A percentile compares a stretch with the other conserved stretches of the same genome.
phyloP scores from a whole-genome alignment of 2,113 vertebrate species.

The Sisor rabdophorus region DNA sequence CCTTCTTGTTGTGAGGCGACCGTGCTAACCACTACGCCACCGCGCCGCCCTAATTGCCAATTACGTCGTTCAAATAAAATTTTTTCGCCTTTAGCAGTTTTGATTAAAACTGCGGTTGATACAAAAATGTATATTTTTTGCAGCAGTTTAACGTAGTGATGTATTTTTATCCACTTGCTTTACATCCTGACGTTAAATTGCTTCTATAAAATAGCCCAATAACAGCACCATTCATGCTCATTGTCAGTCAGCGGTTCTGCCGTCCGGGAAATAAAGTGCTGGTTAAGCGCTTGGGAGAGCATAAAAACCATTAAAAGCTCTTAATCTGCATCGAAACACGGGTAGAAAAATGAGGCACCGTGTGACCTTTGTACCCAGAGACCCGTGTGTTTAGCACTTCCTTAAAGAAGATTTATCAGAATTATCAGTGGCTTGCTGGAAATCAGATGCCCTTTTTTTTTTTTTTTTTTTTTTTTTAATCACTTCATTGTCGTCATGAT shows the following conservation, averaged over 20 bases:
- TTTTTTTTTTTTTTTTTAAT: not conserved
- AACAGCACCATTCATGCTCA: not conserved
- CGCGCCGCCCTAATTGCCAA: too few relatives aligned
- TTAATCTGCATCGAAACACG: conserved; percentile 37
- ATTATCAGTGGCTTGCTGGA: not conserved
- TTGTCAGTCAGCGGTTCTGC: not conserved
- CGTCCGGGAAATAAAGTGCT: not conserved
- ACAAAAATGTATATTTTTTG: too few relatives aligned
- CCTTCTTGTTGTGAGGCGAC: too few relatives aligned
- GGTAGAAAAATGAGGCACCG: conserved; percentile 35
- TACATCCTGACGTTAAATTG: not conserved
- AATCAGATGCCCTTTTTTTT: not conserved
- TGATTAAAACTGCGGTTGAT: too few relatives aligned
- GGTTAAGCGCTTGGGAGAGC: not conserved
- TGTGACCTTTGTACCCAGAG: conserved; percentile 14
- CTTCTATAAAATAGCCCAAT: not conserved
- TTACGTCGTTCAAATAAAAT: too few relatives aligned
- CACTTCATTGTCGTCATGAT: not conserved
- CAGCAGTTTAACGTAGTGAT: not conserved
- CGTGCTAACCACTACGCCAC: too few relatives aligned
- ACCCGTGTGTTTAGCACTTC: not conserved
- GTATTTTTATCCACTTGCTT: not conserved
- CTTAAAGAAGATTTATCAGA: not conserved
- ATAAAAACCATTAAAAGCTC: not conserved
- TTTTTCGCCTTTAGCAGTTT: too few relatives aligned